These are phyloP conservation scores for Scaptomyza pallida DNA, from an alignment of 1,140 invertebrate genomes.

Conservation along the genomic window DNA sequence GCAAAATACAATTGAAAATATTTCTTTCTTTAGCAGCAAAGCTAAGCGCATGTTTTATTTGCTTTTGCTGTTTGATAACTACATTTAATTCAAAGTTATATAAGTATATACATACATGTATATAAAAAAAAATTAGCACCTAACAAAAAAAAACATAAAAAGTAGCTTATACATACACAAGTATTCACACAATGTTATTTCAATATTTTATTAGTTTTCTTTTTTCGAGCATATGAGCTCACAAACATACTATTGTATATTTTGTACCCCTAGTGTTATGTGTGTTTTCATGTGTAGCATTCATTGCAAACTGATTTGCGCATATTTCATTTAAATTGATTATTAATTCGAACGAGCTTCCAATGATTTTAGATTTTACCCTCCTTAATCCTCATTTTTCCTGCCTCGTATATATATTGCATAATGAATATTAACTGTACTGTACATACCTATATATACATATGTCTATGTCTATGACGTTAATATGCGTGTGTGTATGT, in stretches of 20 bases:
- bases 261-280: background rate
- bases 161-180: constrained; percentile 17
- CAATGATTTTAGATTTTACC: constrained; percentile 12
- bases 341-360: constrained; percentile 49
- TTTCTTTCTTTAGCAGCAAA: constrained; percentile 8
- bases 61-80: constrained; percentile 72
- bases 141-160: constrained; percentile 20
- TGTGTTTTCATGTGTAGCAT: constrained; percentile 33
- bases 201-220: constrained; percentile 69
- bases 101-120: no score
- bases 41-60: constrained; percentile 69
- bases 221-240: background rate
- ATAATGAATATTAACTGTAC: no score
- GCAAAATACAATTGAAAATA: constrained; percentile 14
- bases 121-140: constrained; percentile 31
- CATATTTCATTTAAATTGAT: constrained; percentile 77
- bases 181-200: constrained; percentile 38
- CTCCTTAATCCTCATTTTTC: background rate
- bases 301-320: constrained; percentile 63
- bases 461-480: constrained; percentile 19
- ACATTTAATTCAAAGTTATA: constrained; percentile 70
- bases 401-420: constrained; percentile 5
- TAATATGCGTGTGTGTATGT: constrained; percentile 33
- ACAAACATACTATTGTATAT: background rate
- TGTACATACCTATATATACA: constrained; percentile 10